Base-by-base conservation (phyloP, 2,797 vertebrate species). In the Myripristis jacobus region DNA sequence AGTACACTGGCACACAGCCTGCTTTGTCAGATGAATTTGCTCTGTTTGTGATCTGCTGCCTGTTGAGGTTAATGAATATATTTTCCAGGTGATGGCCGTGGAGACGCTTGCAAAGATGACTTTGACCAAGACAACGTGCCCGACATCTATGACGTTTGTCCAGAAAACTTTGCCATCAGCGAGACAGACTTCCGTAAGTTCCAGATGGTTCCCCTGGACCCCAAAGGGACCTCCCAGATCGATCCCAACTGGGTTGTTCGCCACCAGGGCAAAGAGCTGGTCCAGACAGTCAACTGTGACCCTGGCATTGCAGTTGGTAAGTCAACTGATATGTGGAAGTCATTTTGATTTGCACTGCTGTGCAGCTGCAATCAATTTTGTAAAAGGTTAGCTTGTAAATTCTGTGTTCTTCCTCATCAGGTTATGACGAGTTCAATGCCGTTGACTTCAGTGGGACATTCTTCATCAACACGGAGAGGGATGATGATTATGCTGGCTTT, bases 181-280 rank as follows among this genome's bases (percentile, higher is more conserved):
- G 95, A 96, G 82, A 99, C 98, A 0, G 98, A 99, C 75, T 99
- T 99, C 93, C 95, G 97, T 71, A 95, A 95, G 84, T 99, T 99
- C 90, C 98, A 99, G 90, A 99, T 99, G 98, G 97, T 99, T 90
- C 98, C 98, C 64, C 80, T 99, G 64, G 98, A 99, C 89, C 98
- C 98, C 56, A 99, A 98, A 91, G 98, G 98, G 79, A 99, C 97
- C 41, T 98, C 97, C 3, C 98, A 99, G 81, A 99, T 97, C 73
- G 98, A 99, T 89, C 98, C 98, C 38, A 98, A 99, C 91, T 99
- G 98, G 98, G 97, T 99, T 38, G 98, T 99, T 29, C 96, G 97
- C 73, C 97, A 99, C 86, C 96, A 99, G 89, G 98, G 98, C 83
- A 99, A 99, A 94, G 97, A 99, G 66, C 90, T 99, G 56, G 97